phyloP scores from a whole-genome alignment of 2,113 vertebrate species.

The Sitta europaea region DNA sequence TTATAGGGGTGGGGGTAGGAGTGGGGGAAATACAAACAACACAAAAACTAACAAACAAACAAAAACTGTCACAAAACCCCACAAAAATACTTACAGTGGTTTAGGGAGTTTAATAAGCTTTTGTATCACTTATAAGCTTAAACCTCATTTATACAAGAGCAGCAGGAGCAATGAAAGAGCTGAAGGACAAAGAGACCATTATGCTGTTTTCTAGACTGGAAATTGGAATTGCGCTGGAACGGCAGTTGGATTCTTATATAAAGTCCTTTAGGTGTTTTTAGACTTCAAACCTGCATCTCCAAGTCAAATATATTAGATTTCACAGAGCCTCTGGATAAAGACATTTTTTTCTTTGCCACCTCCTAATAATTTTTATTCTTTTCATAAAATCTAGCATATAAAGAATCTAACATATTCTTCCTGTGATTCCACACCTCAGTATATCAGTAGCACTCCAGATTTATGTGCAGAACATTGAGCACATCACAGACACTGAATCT shows the following conservation, averaged over 20 bases:
- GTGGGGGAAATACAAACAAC: background rate
- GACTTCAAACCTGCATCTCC: background rate
- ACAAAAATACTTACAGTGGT: background rate
- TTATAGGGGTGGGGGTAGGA: fast-evolving
- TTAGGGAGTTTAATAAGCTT: background rate
- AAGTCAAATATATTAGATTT: background rate
- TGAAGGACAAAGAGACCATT: background rate
- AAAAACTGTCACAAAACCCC: background rate
- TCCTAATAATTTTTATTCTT: background rate
- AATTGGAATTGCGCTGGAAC: background rate
- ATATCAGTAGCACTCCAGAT: background rate
- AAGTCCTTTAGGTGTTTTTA: background rate
- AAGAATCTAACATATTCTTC: background rate
- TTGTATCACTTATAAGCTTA: background rate
- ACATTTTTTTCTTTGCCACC: background rate
- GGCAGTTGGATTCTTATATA: background rate
- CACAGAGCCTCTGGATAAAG: background rate
- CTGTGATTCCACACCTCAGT: background rate
- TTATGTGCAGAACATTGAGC: background rate
- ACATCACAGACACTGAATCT: fast-evolving
- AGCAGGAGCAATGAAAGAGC: background rate
- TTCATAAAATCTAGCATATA: background rate
- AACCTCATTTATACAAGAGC: background rate
- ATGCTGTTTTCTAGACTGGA: background rate
- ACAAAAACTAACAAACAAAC: background rate